Percentiles rank a stretch among this genome's conserved stretches.
phyloP scores from a whole-genome alignment of 2,888 invertebrate genomes.

The Drosophila niveifrons region DNA sequence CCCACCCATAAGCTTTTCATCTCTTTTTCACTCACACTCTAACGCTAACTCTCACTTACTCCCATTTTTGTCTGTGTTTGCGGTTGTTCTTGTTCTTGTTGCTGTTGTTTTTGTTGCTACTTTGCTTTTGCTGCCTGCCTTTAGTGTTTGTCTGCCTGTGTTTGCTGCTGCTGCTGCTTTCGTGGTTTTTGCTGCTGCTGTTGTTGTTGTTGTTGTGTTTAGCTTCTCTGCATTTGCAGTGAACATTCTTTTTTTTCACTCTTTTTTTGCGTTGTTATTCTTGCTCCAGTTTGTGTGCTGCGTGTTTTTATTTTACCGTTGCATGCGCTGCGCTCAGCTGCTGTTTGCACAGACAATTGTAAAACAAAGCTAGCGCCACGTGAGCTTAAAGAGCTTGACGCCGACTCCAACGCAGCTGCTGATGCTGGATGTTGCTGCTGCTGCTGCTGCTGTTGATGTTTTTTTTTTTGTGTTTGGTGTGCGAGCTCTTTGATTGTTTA shows the following conservation, averaged over 20 bases:
- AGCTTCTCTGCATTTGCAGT: constrained; percentile 44
- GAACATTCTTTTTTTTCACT: constrained; percentile 5
- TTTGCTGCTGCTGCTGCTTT: constrained; percentile 23
- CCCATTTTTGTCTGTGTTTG: constrained; percentile 23
- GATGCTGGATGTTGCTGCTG: constrained; percentile 13
- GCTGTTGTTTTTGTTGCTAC: constrained; percentile 23
- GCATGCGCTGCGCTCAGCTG: constrained; percentile 25
- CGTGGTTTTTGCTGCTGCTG: constrained; percentile 23
- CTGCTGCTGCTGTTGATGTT: constrained; percentile 7
- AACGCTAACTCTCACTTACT: constrained; percentile 6
- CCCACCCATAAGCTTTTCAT: constrained; percentile 20
- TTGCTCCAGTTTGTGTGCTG: constrained; percentile 44
- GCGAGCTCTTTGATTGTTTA: constrained; percentile 50
- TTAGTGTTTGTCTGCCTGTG: constrained; percentile 15
- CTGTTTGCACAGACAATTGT: constrained; percentile 59
- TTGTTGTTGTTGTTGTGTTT: constrained; percentile 50
- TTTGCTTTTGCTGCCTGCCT: constrained; percentile 29
- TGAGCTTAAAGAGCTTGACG: constrained; percentile 51
- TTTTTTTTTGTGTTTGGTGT: neutral
- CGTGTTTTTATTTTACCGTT: constrained; percentile 26
- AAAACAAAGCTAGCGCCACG: constrained; percentile 55
- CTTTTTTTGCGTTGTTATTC: constrained; percentile 14
- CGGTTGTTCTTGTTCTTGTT: constrained; percentile 25
- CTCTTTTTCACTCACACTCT: neutral
- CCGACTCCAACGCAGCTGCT: constrained; percentile 16